Conservation (phyloP, 2,797 vertebrate genomes). For the Pachyuromys duprasi region DNA sequence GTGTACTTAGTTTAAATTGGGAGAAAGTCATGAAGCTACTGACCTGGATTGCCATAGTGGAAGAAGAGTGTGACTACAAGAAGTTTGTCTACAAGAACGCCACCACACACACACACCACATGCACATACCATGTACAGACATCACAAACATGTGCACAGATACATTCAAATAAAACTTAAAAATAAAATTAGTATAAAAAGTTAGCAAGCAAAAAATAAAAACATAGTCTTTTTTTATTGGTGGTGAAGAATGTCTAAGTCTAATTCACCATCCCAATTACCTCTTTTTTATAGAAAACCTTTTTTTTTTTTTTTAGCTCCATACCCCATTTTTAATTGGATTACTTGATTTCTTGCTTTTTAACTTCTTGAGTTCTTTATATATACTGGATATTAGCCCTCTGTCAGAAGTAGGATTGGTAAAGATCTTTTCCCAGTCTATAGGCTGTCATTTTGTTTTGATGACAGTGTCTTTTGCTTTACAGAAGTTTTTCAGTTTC, state of each 20-base stretch:
- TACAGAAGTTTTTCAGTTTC: too few relatives aligned
- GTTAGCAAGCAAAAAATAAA: neutral
- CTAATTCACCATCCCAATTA: neutral
- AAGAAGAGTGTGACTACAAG: neutral
- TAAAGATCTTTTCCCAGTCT: too few relatives aligned
- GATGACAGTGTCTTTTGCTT: too few relatives aligned
- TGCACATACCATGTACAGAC: too few relatives aligned
- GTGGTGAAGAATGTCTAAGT: neutral
- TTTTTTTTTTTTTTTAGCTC: too few relatives aligned
- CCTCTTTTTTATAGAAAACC: neutral
- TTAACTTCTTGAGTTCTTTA: too few relatives aligned
- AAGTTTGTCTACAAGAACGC: neutral
- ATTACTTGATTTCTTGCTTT: too few relatives aligned
- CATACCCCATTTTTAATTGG: too few relatives aligned
- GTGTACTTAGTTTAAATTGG: neutral
- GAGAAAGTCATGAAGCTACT: neutral
- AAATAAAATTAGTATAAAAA: slow-evolving; percentile 16
- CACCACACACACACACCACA: neutral
- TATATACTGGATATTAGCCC: too few relatives aligned
- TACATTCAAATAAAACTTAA: neutral
- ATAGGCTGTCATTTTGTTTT: too few relatives aligned
- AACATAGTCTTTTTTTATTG: neutral
- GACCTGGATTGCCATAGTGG: neutral
- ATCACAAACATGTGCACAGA: neutral
- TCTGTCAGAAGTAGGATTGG: too few relatives aligned